phyloP scores from a whole-genome alignment of 2,888 invertebrate genomes.

The Coenonympha glycerion region DNA sequence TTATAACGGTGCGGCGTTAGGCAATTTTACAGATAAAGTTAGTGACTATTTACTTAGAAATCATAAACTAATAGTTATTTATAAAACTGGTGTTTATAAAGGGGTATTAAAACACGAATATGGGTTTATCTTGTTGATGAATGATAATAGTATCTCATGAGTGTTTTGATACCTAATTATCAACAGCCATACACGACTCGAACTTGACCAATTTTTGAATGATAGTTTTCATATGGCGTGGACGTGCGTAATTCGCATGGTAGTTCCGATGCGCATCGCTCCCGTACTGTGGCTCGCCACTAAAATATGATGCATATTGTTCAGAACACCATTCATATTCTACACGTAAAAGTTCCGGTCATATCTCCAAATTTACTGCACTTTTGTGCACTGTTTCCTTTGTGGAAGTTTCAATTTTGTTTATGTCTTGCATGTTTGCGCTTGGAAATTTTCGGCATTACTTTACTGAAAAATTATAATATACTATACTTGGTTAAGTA shows the following conservation, averaged over 20 bases:
- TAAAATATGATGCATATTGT: conserved; percentile 24
- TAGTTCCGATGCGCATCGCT: conserved; percentile 16
- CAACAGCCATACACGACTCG: too few relatives aligned
- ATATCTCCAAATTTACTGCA: conserved; percentile 16
- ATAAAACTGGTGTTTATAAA: too few relatives aligned
- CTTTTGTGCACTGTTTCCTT: conserved; percentile 9
- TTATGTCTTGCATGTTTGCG: conserved; percentile 4
- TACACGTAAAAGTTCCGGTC: conserved; percentile 19
- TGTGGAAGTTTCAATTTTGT: conserved; percentile 9
- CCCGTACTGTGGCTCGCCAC: conserved; percentile 12
- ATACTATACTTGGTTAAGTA: too few relatives aligned
- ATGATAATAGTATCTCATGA: too few relatives aligned
- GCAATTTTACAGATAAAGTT: too few relatives aligned
- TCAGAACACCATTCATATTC: conserved; percentile 14
- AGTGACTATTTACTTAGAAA: too few relatives aligned
- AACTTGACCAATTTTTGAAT: too few relatives aligned
- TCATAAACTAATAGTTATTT: too few relatives aligned
- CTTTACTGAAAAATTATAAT: neutral
- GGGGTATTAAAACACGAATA: too few relatives aligned
- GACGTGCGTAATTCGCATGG: neutral
- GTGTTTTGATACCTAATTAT: too few relatives aligned
- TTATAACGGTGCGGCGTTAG: too few relatives aligned
- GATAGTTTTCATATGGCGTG: neutral
- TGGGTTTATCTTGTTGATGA: too few relatives aligned
- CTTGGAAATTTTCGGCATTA: neutral